A percentile compares a stretch with the other conserved stretches of the same genome.
phyloP scores from a whole-genome alignment of 1,140 invertebrate species.

The Brachionus koreanus region DNA sequence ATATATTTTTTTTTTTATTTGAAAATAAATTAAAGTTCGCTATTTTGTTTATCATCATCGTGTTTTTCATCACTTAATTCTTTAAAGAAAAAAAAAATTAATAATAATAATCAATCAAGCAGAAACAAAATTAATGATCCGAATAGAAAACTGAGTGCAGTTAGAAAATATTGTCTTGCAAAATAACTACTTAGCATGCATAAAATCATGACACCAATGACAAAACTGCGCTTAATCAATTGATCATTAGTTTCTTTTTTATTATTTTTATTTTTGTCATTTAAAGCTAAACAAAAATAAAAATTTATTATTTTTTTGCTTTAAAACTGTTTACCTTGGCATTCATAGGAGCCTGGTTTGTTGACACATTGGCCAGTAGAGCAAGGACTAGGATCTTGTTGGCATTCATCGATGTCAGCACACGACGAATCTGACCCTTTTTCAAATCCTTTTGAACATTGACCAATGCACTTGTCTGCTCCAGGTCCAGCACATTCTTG shows the following conservation, averaged over 20 bases:
- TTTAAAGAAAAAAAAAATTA: background rate
- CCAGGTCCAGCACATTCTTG: background rate
- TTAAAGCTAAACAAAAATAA: constrained; percentile 13
- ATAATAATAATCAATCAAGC: background rate
- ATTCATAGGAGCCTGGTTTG: constrained; percentile 27
- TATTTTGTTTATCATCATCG: background rate
- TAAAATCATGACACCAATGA: constrained; percentile 26
- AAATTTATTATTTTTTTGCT: background rate
- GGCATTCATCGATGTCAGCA: constrained; percentile 9
- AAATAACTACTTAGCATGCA: constrained; percentile 27
- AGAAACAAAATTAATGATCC: constrained; percentile 32
- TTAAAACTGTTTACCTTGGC: background rate
- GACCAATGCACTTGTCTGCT: background rate
- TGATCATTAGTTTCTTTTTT: constrained; percentile 22
- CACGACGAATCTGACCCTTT: background rate
- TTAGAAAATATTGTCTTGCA: constrained; percentile 6
- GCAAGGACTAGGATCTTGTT: background rate
- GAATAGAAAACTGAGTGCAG: background rate
- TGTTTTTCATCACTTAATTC: background rate
- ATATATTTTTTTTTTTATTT: too few species aligned
- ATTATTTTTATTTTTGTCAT: constrained; percentile 28
- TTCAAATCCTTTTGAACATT: constrained; percentile 25
- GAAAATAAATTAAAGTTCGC: background rate
- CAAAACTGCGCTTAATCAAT: constrained; percentile 14
- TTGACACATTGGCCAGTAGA: constrained; percentile 8